phyloP scores from a whole-genome alignment of 1,140 invertebrate species.

The Atopsyche davidsoni region DNA sequence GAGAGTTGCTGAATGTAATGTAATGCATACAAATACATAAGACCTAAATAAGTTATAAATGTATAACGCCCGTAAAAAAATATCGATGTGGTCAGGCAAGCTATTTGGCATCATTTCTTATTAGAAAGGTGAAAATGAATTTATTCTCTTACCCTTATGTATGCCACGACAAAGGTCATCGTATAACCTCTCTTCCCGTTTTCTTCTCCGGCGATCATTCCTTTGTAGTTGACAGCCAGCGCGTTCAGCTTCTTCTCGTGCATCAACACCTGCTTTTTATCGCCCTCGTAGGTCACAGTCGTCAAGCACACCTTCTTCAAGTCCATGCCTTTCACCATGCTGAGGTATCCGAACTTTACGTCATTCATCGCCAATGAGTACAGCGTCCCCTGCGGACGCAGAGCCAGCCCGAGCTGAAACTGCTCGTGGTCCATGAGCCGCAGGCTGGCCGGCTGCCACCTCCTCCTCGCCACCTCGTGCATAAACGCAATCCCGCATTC shows the following conservation, averaged over 20 bases:
- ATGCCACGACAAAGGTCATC: slow-evolving; percentile 97
- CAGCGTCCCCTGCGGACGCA: slow-evolving; percentile 59
- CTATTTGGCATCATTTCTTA: too few species aligned
- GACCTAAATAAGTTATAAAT: neutral
- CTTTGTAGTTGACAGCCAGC: slow-evolving; percentile 69
- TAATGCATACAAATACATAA: neutral
- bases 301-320: slow-evolving; percentile 78
- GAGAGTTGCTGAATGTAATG: neutral
- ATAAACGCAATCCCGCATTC: slow-evolving; percentile 80
- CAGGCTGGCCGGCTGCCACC: slow-evolving; percentile 90
- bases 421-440: slow-evolving; percentile 96
- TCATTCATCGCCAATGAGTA: slow-evolving; percentile 82
- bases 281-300: slow-evolving; percentile 91
- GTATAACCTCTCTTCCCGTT: slow-evolving; percentile 95
- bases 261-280: slow-evolving; percentile 58
- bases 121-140: neutral
- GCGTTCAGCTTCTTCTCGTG: slow-evolving; percentile 80
- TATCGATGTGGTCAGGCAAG: too few species aligned
- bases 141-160: slow-evolving; percentile 77
- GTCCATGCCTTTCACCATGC: slow-evolving; percentile 84
- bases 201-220: slow-evolving; percentile 81
- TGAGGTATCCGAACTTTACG: too few species aligned
- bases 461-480: slow-evolving; percentile 68
- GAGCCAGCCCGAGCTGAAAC: slow-evolving; percentile 86
- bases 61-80: too few species aligned